Percentiles rank a stretch among this genome's conserved stretches.
These are phyloP conservation scores for Hoplodrina ambigua DNA, from an alignment of 2,888 invertebrate species.

Conservation along the genomic window DNA sequence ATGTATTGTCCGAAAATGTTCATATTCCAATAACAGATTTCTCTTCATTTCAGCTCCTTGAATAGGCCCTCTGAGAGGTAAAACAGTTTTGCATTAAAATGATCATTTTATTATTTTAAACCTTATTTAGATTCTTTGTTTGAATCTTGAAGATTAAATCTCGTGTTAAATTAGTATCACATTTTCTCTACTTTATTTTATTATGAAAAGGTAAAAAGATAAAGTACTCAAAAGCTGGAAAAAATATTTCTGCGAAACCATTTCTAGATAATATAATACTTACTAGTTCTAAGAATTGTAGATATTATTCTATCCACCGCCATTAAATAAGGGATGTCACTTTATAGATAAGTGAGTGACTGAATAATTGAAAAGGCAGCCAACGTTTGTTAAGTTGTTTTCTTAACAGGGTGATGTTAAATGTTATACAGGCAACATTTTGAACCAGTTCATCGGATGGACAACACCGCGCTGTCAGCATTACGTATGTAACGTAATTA, in stretches of 20 bases:
- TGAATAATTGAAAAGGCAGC: slow-evolving; percentile 47
- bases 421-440: slow-evolving; percentile 6
- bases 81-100: slow-evolving; percentile 1
- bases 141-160: background rate
- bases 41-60: background rate
- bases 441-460: background rate
- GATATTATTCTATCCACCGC: background rate
- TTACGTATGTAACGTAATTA: background rate
- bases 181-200: background rate
- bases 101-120: background rate
- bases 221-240: background rate
- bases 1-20: slow-evolving; percentile 1
- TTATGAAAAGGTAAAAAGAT: background rate
- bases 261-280: background rate
- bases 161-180: background rate
- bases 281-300: background rate
- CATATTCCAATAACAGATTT: background rate
- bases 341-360: slow-evolving; percentile 12
- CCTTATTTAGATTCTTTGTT: background rate
- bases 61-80: background rate
- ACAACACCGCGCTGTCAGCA: background rate
- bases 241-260: background rate
- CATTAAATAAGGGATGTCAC: slow-evolving; percentile 7
- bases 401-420: slow-evolving; percentile 18
- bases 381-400: slow-evolving; percentile 29